Evolutionary conservation across 2,888 invertebrate genomes (phyloP), one percentile per base, ranked within the genome.

Genomic region (Melinopterus prodromus): DNA sequence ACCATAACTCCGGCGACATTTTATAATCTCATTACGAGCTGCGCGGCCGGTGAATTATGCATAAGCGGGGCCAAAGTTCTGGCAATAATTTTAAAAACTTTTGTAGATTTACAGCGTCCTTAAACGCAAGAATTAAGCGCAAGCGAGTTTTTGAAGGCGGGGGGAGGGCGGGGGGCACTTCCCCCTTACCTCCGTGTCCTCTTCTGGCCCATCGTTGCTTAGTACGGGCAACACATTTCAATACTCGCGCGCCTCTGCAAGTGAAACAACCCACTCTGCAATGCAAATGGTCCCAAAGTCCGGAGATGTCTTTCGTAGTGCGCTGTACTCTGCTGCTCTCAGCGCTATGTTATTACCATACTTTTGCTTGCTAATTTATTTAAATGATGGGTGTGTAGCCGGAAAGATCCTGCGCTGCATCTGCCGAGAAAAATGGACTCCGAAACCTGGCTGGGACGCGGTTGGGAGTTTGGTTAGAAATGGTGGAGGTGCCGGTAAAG

Each of bases 301-400:
- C 71, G 53, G 53, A 53, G 53, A 53, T 53, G 53, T 53, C 53
- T 53, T 53, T 53, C 2, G 26, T 26, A 26, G 26, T 26, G 26
- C 26, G 53, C 53, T 53, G 53, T 9, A 12, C 53, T 53, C 53
- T 53, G 71, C 38, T 72, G 74, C 77, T 76, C 79, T 70, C 38
- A 71, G 80, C 36, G 75, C 79, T 74, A 77, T 35, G 76, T 81
- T 80, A 83, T 83, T 83, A 82, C 78, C 83, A 83, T 83, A 83
- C 78, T 82, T 81, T 82, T 81, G 80, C 79, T 80, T 78, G 83
- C 80, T 80, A 80, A 81, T 81, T 82, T 81, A 80, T 82, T 83
- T 81, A 82, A 82, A 83, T 82, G 82, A 82, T 78, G 79, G 75
- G 78, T 79, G 77, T 79, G 77, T 71, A 80, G 38, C 74, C 71